These are phyloP conservation scores for Leptinotarsa undecemlineata DNA, from an alignment of 1,140 invertebrate species.

Conservation along the genomic window DNA sequence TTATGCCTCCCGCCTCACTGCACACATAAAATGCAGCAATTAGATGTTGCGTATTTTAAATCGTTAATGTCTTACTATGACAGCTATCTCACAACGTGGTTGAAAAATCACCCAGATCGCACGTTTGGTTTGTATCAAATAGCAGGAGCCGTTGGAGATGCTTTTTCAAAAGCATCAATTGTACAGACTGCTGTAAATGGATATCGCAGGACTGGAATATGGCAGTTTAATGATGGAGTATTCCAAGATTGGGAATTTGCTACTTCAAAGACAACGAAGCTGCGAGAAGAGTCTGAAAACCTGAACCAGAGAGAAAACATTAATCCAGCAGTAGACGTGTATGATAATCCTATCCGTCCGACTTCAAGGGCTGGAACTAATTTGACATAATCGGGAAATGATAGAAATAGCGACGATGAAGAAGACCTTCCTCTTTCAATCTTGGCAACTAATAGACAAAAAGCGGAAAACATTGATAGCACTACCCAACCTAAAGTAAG, in stretches of 20 bases:
- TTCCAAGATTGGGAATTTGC: slow-evolving; percentile 19
- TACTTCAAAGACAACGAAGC: slow-evolving; percentile 30
- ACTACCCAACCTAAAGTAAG: neutral
- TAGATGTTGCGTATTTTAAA: neutral
- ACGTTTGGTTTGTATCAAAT: slow-evolving; percentile 19
- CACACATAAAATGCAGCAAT: no score
- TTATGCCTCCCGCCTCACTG: no score
- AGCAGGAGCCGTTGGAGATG: slow-evolving; percentile 5
- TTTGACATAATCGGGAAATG: neutral
- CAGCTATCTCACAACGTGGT: neutral
- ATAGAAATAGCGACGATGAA: no score
- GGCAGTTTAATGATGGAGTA: slow-evolving; percentile 10
- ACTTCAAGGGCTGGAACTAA: neutral
- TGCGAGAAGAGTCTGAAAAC: slow-evolving; percentile 9
- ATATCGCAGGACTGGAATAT: slow-evolving; percentile 18
- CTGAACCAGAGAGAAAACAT: neutral
- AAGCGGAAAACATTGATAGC: neutral
- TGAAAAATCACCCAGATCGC: neutral
- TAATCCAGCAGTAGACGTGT: no score
- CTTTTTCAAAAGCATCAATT: slow-evolving; percentile 11
- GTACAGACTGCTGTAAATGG: slow-evolving; percentile 17
- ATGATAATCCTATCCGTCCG: no score
- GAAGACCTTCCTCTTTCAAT: neutral
- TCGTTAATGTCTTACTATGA: slow-evolving; percentile 3
- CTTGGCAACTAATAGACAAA: neutral